These are phyloP conservation scores for Meteorus sp. DNA, from an alignment of 1,140 invertebrate genomes.

Conservation along the genomic window DNA sequence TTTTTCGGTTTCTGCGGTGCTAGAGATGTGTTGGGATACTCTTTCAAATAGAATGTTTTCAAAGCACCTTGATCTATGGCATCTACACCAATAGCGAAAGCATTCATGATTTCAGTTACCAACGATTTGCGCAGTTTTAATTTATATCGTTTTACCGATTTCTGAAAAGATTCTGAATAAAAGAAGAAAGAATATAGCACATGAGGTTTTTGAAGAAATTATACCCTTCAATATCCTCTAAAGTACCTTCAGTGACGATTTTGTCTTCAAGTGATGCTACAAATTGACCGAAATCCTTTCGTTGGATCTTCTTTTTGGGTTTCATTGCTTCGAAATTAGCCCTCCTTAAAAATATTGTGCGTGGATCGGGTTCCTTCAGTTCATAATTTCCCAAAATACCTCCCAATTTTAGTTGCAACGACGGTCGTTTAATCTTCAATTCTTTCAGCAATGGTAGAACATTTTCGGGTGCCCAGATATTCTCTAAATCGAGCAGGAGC, in stretches of 20 bases:
- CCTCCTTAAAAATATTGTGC: slow-evolving; percentile 51
- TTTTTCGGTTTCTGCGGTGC: slow-evolving; percentile 33
- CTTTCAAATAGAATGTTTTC: slow-evolving; percentile 46
- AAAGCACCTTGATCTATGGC: slow-evolving; percentile 45
- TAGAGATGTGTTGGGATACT: slow-evolving; percentile 49
- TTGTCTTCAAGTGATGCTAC: slow-evolving; percentile 39
- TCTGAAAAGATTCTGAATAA: slow-evolving; percentile 44
- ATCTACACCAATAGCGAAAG: slow-evolving; percentile 41
- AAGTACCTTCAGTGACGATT: slow-evolving; percentile 31
- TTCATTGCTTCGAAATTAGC: slow-evolving; percentile 53
- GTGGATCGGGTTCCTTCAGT: slow-evolving; percentile 50
- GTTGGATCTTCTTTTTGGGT: slow-evolving; percentile 49
- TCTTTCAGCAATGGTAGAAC: slow-evolving; percentile 41
- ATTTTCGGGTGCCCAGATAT: slow-evolving; percentile 50
- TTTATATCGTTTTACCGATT: slow-evolving; percentile 42
- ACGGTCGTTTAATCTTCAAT: slow-evolving; percentile 36
- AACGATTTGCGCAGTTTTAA: slow-evolving; percentile 52
- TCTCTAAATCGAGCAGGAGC: slow-evolving; percentile 49
- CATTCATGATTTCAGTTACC: slow-evolving; percentile 41
- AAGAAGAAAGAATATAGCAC: no score
- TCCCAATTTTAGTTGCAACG: slow-evolving; percentile 47
- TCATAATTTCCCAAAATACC: slow-evolving; percentile 55
- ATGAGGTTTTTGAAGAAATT: no score
- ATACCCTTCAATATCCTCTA: background rate
- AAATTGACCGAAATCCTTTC: slow-evolving; percentile 54